phyloP scores from a whole-genome alignment of 2,888 invertebrate species.

The Himalopsyche anomala region DNA sequence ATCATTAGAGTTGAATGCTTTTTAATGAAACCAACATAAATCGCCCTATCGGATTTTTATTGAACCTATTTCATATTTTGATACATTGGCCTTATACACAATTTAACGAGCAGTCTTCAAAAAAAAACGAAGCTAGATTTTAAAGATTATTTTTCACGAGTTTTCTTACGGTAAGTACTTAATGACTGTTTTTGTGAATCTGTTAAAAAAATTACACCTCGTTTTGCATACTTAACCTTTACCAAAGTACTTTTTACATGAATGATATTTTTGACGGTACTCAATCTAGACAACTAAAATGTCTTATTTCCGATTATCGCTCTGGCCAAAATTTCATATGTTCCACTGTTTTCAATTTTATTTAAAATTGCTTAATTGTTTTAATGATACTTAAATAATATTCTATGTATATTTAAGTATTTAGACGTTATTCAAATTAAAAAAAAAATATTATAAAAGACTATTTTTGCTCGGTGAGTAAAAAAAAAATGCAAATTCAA shows the following conservation, averaged over 20 bases:
- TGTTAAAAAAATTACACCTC: conserved; percentile 29
- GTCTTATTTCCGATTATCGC: too few species aligned
- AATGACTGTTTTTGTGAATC: conserved; percentile 28
- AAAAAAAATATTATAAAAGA: too few species aligned
- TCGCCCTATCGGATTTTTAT: conserved; percentile 46
- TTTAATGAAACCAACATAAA: conserved; percentile 53
- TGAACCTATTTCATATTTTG: conserved; percentile 40
- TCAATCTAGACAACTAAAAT: too few species aligned
- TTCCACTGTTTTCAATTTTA: too few species aligned
- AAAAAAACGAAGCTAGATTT: conserved; percentile 7
- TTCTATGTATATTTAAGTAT: too few species aligned
- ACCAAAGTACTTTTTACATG: neutral
- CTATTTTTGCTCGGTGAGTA: too few species aligned
- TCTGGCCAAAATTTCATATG: too few species aligned
- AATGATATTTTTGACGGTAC: too few species aligned
- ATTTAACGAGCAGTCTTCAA: conserved; percentile 38
- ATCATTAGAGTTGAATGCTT: conserved; percentile 49
- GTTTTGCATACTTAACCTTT: conserved; percentile 29
- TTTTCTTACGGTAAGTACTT: conserved; percentile 17
- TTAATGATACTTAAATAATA: too few species aligned
- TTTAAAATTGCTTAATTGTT: too few species aligned
- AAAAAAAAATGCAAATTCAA: too few species aligned
- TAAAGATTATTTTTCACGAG: conserved; percentile 42
- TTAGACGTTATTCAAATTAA: too few species aligned
- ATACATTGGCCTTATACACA: conserved; percentile 14